Base-by-base conservation (phyloP, 1,140 invertebrate species). In the Thaumetopoea pityocampa region DNA sequence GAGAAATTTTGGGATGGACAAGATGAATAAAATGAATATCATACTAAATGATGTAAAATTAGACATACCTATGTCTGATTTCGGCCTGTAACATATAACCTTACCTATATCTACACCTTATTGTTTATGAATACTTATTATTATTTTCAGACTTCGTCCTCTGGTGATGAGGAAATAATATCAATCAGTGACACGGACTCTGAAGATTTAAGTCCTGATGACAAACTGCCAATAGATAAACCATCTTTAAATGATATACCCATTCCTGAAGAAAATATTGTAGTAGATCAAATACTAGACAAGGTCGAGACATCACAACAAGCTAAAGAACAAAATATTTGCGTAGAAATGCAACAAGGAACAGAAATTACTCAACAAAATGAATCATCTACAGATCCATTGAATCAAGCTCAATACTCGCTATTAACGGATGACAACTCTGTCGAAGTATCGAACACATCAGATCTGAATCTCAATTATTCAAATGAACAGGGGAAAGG, bases 361-460 rank as follows among this genome's bases (percentile, higher is more conserved):
- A 17, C 15, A 35, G 22, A 47, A 7, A 22, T 11, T 23, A 18
- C 15, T 1, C 2, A 48, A 30, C 12, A 8, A 19, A 12, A 26
- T 8, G 52, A 61, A 40, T 40, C 33, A 28, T 32, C 40, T 5
- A 44, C 16, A 1, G 62, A 77, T 57, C 58, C 57, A 6, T 46
- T 74, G 6, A 68, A 67, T 23, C 62, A 70, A 54, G 65, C 42
- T 9, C 58, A 65, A 4, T 40, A 64, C 1, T 79, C 78, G 0
- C 45, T 79, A 10, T 33, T 79, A 3, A 78, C 74, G 30, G 73
- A 79, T 40, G 78, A 79, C 44, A 72, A 73, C 34, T 77, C 76
- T 8, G 36, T 49, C 5, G 8, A 33, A 10, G 55, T 51, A 9
- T 62, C 67, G 3, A 68, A 78, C 41, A 53, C 58, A 12, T 66